phyloP scores from a whole-genome alignment of 1,140 invertebrate species.

The Caenorhabditis latens region DNA sequence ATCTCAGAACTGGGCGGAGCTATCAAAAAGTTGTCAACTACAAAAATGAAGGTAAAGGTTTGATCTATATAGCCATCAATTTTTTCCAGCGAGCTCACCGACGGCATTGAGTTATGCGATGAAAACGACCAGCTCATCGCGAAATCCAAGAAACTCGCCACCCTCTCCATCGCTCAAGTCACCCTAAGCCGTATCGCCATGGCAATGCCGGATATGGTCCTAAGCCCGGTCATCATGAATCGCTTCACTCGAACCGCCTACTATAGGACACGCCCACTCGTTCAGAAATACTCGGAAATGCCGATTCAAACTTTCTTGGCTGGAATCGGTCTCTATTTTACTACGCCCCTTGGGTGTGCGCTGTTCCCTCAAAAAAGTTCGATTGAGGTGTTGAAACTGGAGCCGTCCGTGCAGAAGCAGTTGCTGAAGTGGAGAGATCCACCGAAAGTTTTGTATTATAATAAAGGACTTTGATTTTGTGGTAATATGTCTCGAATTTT shows the following conservation, averaged over 20 bases:
- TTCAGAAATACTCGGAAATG: constrained; percentile 50
- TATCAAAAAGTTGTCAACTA: no score
- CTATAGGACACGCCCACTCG: constrained; percentile 55
- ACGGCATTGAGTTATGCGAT: constrained; percentile 79
- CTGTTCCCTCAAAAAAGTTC: constrained; percentile 72
- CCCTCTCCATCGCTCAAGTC: constrained; percentile 87
- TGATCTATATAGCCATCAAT: background rate
- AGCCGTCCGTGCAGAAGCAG: constrained; percentile 9
- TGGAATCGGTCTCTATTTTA: constrained; percentile 66
- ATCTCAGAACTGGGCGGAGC: no score
- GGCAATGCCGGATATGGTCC: constrained; percentile 87
- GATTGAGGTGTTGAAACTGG: constrained; percentile 66
- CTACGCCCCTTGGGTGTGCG: constrained; percentile 76
- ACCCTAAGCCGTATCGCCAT: constrained; percentile 88
- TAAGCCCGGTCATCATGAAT: constrained; percentile 44
- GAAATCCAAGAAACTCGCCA: constrained; percentile 83
- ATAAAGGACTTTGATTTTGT: constrained; percentile 60
- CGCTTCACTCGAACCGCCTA: constrained; percentile 61
- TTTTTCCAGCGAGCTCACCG: constrained; percentile 77
- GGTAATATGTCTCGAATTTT: no score
- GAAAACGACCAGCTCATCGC: constrained; percentile 79
- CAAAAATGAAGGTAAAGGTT: no score
- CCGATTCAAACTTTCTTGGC: constrained; percentile 66
- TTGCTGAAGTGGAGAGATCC: constrained; percentile 28
- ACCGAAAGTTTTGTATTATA: constrained; percentile 60